These are phyloP conservation scores for Menidia menidia DNA, from an alignment of 2,797 vertebrate species.

Conservation along the genomic window DNA sequence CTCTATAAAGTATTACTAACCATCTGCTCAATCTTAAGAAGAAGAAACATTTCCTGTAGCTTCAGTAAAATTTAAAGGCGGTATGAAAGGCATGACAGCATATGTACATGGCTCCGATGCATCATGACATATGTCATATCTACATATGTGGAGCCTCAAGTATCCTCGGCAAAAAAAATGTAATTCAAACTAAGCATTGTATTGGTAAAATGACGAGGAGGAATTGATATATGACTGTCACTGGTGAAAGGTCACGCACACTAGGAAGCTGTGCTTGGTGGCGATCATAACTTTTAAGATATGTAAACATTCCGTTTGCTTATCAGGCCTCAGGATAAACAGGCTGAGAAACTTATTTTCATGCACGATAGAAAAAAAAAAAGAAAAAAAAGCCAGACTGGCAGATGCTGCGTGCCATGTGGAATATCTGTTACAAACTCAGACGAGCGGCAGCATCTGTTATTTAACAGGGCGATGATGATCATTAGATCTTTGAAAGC, in stretches of 20 bases:
- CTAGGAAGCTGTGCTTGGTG: no score
- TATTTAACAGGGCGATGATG: neutral
- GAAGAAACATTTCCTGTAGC: neutral
- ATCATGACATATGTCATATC: no score
- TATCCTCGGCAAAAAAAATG: no score
- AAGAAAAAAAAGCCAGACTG: neutral
- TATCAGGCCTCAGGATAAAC: constrained; percentile 30
- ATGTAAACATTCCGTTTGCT: constrained; percentile 30
- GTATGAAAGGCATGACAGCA: neutral
- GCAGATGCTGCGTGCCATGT: constrained; percentile 39
- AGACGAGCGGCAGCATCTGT: constrained; percentile 3
- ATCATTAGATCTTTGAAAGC: neutral
- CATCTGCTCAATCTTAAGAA: constrained; percentile 1
- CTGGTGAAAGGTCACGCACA: no score
- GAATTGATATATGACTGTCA: no score
- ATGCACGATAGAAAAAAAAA: neutral
- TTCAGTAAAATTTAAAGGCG: neutral
- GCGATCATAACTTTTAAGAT: constrained; percentile 40
- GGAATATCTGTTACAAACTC: constrained; percentile 12
- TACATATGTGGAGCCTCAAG: no score
- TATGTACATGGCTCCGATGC: no score
- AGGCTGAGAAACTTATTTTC: constrained; percentile 8
- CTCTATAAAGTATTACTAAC: constrained; percentile 24
- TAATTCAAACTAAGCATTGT: no score
- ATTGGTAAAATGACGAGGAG: no score